phyloP scores from a whole-genome alignment of 1,140 invertebrate species.

The Drosophila kohkoa region DNA sequence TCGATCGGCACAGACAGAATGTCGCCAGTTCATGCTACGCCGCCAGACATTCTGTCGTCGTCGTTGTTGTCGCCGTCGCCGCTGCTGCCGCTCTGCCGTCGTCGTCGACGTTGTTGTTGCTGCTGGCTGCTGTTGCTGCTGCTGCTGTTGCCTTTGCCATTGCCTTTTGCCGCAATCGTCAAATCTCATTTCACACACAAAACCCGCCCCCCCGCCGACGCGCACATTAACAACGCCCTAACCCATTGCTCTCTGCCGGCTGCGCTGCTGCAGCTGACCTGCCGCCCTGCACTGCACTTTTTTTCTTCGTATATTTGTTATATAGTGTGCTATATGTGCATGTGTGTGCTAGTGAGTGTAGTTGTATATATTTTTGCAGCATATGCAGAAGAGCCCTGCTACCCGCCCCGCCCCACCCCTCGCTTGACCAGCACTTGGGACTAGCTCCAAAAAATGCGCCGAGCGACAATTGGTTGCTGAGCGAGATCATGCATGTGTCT shows the following conservation, averaged over 20 bases:
- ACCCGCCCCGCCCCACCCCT: not conserved
- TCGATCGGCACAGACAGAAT: conserved; percentile 93
- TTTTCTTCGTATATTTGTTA: not conserved
- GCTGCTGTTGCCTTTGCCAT: conserved; percentile 9
- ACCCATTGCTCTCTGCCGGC: conserved; percentile 25
- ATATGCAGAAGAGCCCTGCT: conserved; percentile 40
- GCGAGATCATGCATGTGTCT: not conserved
- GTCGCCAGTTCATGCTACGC: conserved; percentile 90
- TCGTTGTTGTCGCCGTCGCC: conserved; percentile 38
- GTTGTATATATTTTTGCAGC: conserved; percentile 26
- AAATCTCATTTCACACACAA: conserved; percentile 55
- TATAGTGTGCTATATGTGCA: conserved; percentile 22
- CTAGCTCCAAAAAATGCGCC: conserved; percentile 30
- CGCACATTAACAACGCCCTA: conserved; percentile 16
- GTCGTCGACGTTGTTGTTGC: conserved; percentile 10
- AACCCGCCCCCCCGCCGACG: conserved; percentile 22
- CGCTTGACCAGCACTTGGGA: not conserved
- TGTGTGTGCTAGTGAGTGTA: conserved; percentile 4
- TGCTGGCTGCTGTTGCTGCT: conserved; percentile 15
- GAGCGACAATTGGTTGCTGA: conserved; percentile 35
- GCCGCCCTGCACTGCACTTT: conserved; percentile 33
- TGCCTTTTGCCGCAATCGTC: conserved; percentile 43
- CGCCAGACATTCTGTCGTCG: conserved; percentile 90
- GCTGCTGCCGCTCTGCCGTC: conserved; percentile 9
- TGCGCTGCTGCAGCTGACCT: conserved; percentile 30